Base-by-base conservation (phyloP, 2,113 vertebrate species). In the Sceloporus tristichus region DNA sequence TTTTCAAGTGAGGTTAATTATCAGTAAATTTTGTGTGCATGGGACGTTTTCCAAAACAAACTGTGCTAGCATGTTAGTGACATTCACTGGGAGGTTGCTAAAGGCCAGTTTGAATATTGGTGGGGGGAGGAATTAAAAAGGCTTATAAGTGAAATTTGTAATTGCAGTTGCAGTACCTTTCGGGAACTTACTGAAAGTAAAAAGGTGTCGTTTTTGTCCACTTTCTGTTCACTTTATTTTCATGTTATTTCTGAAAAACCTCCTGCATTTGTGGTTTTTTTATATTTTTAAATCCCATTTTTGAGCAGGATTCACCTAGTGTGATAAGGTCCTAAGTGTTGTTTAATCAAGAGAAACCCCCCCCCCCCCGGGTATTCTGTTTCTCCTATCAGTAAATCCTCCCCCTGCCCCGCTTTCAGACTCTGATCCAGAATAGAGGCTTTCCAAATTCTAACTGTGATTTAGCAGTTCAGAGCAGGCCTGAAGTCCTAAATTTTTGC, bases 71-170 rank as follows among this genome's bases (percentile, higher is more conserved):
- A 21, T 88, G 62, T 75, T 16, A 8, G 9, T 9, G 54, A 14
- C 16, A 65, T 71, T n/a, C 75, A 85, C 38, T 84, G 68, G 65
- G 84, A 93, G 90, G 70, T 91, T 40, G 23, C 34, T 62, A 73
- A 71, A 54, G 48, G 68, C 70, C 38, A 87, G 53, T 87, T 71
- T 73, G 29, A 25, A 34, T 77, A 48, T 25, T 34, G 34, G 34
- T 34, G 34, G 34, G 34, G 14, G n/a, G 13, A 74, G 40, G 87
- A 29, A 53, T 85, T 34, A 89, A 76, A 89, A 48, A 79, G 8
- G 0, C 86, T 92, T 90, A 76, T 75, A 91, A 87, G 16, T 40
- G 68, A 1, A 82, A 87, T 82, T 13, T 62, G 59, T 62, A 62
- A 62, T 14, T 62, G 59, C 3, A 16, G 59, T 48, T 48, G 48